Percentiles rank a stretch among this genome's conserved stretches.
These are phyloP conservation scores for Phyllostomus discolor DNA, from an alignment of 2,113 vertebrate genomes.

Conservation along the genomic window DNA sequence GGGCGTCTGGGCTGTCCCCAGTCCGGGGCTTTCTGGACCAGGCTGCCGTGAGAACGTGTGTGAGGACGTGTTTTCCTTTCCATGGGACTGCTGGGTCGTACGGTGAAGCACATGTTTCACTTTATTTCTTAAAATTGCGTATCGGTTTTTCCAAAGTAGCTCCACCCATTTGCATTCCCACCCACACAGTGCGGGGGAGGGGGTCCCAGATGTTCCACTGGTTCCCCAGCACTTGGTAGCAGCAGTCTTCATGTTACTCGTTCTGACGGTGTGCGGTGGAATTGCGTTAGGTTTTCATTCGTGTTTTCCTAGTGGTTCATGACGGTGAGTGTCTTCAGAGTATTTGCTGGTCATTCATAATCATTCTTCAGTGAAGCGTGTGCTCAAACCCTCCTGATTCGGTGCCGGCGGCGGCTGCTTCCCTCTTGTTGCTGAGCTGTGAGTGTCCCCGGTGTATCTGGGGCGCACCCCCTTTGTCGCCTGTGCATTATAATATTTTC, in stretches of 20 bases:
- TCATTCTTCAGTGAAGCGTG: not conserved
- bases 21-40: not conserved
- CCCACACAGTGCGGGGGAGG: accelerated
- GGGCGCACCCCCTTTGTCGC: not conserved
- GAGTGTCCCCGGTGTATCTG: accelerated
- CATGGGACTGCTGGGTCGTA: not conserved
- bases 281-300: not conserved
- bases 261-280: not conserved
- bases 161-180: not conserved
- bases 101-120: not conserved
- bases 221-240: too few species aligned
- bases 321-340: not conserved
- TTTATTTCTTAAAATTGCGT: not conserved
- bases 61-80: not conserved
- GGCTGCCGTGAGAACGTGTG: not conserved
- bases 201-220: not conserved
- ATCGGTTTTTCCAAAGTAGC: not conserved
- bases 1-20: not conserved
- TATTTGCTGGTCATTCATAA: not conserved
- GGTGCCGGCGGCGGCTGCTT: accelerated
- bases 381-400: accelerated
- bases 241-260: accelerated
- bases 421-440: accelerated
- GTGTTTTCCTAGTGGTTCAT: not conserved
- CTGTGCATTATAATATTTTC: accelerated